Evolutionary conservation across 2,888 invertebrate genomes (phyloP).

Genomic region (Cryptocephalus moraei): DNA sequence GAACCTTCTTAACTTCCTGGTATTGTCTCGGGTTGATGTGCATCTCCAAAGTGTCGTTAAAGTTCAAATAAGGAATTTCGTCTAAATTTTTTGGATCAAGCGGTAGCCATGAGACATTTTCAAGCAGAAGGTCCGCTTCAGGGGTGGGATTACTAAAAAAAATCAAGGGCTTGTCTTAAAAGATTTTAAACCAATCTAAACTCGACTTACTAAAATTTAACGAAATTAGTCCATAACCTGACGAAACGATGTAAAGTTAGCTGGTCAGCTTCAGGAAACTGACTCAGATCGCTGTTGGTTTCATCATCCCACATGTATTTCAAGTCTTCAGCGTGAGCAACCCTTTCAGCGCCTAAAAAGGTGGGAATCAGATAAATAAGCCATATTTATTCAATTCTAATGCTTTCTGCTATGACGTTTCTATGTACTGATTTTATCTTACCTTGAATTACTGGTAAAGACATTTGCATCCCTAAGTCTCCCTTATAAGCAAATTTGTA

Average conservation of each 20-base stretch:
- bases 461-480: conserved; percentile 1
- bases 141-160: conserved; percentile 13
- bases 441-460: neutral
- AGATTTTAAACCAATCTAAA: neutral
- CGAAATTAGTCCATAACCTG: conserved; percentile 12
- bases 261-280: conserved; percentile 5
- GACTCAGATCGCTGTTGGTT: conserved; percentile 1
- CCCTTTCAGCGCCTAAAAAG: conserved; percentile 3
- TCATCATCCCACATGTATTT: conserved; percentile 9
- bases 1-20: conserved; percentile 6
- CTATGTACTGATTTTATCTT: neutral
- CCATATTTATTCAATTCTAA: neutral
- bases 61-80: conserved; percentile 7
- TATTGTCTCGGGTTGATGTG: conserved; percentile 5
- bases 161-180: neutral
- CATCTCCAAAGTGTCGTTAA: conserved; percentile 9
- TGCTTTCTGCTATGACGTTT: no score
- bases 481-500: conserved; percentile 10
- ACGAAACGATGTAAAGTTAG: conserved; percentile 6
- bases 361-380: neutral
- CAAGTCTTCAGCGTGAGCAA: conserved; percentile 9
- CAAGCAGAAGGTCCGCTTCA: conserved; percentile 6
- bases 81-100: conserved; percentile 2
- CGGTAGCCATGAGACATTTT: conserved; percentile 5
- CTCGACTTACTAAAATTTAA: conserved; percentile 10